Evolutionary conservation across 2,797 vertebrate genomes (phyloP), one percentile per base, ranked within the genome.

Genomic region (Microhierax caerulescens): DNA sequence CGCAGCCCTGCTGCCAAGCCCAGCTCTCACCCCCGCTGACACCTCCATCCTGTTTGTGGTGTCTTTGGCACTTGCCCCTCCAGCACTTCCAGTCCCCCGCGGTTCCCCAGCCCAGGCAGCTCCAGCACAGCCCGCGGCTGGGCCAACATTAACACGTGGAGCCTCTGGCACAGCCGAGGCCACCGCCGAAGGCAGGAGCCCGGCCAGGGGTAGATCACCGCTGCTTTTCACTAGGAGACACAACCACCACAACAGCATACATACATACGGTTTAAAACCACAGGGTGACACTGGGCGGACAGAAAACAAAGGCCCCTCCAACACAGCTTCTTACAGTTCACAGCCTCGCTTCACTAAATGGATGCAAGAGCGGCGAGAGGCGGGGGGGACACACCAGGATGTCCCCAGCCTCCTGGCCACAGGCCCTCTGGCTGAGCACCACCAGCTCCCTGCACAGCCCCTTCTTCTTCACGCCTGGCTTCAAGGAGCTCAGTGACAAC

Each of bases 1-100:
- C 6, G 0, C 23, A 5, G 73, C 25, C 45, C 70, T 4, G 7
- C 56, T 83, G 96, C 88, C 96, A 94, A 94, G 65, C 34, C 65
- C 93, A 80, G 37, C 90, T 36, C 5, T 51, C 50, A 23, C 65
- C 65, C 94, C 93, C 6, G 78, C 93, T 45, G 95, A 85, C 72
- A 63, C 48, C 82, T 94, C 84, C 87, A 88, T 96, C 93, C 95
- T 95, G 84, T 84, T 87, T 50, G 32, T 92, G 86, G 93, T 36
- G 84, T 82, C 91, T 88, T 95, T 93, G 90, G 96, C 88, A 32
- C 90, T 37, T 74, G 43, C 90, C 56, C 28, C n/a, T 48, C 60
- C 87, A 90, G 93, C 91, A 25, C 21, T 94, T 90, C 93, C 89
- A 90, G 82, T 11, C 73, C 69, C 96, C 93, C 0, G 68, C 3